These are phyloP conservation scores for Rhingia rostrata DNA, from an alignment of 2,888 invertebrate genomes.

Conservation along the genomic window DNA sequence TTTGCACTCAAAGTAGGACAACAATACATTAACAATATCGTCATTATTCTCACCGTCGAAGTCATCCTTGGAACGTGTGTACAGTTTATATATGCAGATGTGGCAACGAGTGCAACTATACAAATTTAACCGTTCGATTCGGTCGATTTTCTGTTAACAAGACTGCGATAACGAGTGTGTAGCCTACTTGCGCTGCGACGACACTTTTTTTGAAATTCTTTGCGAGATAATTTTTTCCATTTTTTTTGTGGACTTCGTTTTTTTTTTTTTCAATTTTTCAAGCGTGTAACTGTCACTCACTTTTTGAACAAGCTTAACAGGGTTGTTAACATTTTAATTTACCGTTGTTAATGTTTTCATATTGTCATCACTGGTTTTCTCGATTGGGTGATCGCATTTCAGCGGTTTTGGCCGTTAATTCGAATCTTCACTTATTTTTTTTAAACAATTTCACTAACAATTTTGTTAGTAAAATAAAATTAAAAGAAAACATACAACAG, in stretches of 20 bases:
- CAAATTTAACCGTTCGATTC: conserved; percentile 51
- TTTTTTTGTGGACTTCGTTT: conserved; percentile 24
- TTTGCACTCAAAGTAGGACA: conserved; percentile 70
- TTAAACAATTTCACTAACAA: not conserved
- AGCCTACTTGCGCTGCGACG: conserved; percentile 25
- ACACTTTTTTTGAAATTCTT: conserved; percentile 34
- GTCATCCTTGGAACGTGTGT: conserved; percentile 59
- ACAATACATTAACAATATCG: conserved; percentile 72
- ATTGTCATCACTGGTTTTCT: conserved; percentile 33
- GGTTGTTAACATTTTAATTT: conserved; percentile 48
- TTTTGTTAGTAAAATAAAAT: not conserved
- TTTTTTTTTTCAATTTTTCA: conserved; percentile 7
- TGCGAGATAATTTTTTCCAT: conserved; percentile 10
- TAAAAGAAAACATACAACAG: not conserved
- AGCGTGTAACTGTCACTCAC: conserved; percentile 56
- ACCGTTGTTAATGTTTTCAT: conserved; percentile 59
- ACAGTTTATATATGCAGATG: conserved; percentile 30
- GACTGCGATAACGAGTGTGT: conserved; percentile 21
- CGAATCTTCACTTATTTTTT: conserved; percentile 34
- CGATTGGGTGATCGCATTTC: conserved; percentile 34
- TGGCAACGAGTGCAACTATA: conserved; percentile 8
- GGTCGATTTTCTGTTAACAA: conserved; percentile 57
- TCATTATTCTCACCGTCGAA: conserved; percentile 72
- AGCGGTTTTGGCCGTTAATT: conserved; percentile 23
- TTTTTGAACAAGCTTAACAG: conserved; percentile 53